Percentiles rank a stretch among this genome's conserved stretches.
These are phyloP conservation scores for Macropodus opercularis DNA, from an alignment of 2,797 vertebrate species.

Conservation along the genomic window DNA sequence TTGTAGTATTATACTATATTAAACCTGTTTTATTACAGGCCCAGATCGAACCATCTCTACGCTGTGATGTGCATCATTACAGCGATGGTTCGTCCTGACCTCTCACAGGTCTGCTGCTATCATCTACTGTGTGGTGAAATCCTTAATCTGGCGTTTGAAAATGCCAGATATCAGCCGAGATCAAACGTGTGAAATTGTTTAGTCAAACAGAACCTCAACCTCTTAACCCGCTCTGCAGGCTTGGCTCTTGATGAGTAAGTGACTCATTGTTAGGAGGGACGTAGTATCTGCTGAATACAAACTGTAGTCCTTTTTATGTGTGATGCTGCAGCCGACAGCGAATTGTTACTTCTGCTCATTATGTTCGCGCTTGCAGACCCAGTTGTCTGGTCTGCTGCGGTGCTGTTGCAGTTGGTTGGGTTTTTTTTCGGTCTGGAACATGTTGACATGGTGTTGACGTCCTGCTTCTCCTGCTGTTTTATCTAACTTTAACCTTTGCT, in stretches of 20 bases:
- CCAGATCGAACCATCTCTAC: not conserved
- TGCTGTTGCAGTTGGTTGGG: not conserved
- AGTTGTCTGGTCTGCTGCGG: not conserved
- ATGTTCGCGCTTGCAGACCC: not conserved
- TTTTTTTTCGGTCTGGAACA: not conserved
- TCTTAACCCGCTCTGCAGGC: not conserved
- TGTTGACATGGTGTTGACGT: too few species aligned
- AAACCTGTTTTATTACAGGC: not conserved
- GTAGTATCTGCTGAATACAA: not conserved
- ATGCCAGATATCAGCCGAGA: constrained; percentile 3
- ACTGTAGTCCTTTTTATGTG: not conserved
- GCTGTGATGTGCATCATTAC: constrained; percentile 24
- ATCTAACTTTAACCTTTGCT: too few species aligned
- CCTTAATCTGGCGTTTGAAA: not conserved
- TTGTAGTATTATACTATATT: too few species aligned
- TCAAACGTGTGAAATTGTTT: not conserved
- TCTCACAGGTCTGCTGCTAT: constrained; percentile 1
- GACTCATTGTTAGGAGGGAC: not conserved
- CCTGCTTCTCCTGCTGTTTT: too few species aligned
- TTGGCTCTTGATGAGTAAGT: not conserved
- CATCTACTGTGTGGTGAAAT: constrained; percentile 1
- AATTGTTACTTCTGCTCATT: not conserved
- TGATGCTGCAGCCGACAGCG: not conserved
- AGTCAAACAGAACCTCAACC: constrained; percentile 3
- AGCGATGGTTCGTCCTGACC: constrained; percentile 14